Conservation (phyloP, 2,113 vertebrate species). For the Cervus canadensis region DNA sequence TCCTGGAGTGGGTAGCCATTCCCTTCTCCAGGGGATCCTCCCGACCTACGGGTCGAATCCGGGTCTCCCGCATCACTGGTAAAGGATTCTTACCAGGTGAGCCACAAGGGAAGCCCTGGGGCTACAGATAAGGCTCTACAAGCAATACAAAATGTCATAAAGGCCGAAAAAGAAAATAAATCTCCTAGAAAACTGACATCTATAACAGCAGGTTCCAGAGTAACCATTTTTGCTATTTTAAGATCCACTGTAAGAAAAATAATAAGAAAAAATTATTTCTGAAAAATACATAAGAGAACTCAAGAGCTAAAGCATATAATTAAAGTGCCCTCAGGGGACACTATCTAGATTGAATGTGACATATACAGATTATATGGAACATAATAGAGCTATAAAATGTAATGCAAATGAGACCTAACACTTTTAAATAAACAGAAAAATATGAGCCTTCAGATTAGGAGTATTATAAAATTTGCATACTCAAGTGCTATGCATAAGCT, state of each 20-base stretch:
- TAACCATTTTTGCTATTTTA: conserved; percentile 4
- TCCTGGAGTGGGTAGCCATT: not conserved
- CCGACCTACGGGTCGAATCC: not conserved
- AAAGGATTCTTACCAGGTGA: not conserved
- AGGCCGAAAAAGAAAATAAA: not conserved
- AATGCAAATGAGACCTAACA: not conserved
- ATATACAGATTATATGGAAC: not conserved
- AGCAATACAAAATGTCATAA: not conserved
- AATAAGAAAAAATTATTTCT: not conserved
- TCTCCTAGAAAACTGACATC: not conserved
- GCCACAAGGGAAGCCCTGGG: not conserved
- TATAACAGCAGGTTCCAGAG: not conserved
- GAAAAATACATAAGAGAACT: conserved; percentile 14
- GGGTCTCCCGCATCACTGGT: not conserved
- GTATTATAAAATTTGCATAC: conserved; percentile 35
- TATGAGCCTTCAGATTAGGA: not conserved
- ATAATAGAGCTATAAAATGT: not conserved
- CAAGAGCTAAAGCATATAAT: not conserved
- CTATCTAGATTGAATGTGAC: not conserved
- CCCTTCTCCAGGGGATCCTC: not conserved
- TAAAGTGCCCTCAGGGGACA: not conserved
- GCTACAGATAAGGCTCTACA: not conserved
- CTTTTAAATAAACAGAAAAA: conserved; percentile 34
- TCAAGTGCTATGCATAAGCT: not conserved
- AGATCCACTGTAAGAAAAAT: not conserved